These are phyloP conservation scores for Artibeus lituratus DNA, from an alignment of 2,797 vertebrate genomes.

Conservation along the genomic window DNA sequence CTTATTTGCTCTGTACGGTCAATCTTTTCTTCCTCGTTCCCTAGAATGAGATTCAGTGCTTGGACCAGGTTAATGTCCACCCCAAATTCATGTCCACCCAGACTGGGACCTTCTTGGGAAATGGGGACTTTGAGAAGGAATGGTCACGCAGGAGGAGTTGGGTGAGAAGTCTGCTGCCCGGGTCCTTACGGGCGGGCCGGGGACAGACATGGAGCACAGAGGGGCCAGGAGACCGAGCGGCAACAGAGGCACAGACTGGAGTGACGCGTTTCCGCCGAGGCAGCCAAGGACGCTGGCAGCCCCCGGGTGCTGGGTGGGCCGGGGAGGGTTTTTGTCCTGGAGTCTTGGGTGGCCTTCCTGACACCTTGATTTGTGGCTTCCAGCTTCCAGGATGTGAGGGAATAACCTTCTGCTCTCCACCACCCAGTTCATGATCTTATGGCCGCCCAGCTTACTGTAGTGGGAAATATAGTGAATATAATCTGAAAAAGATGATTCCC, in stretches of 20 bases:
- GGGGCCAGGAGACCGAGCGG: accelerated
- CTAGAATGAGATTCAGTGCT: neutral
- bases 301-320: neutral
- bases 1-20: neutral
- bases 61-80: neutral
- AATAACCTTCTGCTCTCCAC: too few species aligned
- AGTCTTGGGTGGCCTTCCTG: too few species aligned
- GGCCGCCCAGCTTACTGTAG: neutral
- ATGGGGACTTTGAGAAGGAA: neutral
- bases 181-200: too few species aligned
- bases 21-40: neutral
- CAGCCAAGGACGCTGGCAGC: too few species aligned
- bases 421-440: neutral
- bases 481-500: neutral
- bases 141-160: neutral
- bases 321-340: too few species aligned
- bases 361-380: too few species aligned
- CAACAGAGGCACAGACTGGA: too few species aligned
- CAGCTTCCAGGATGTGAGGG: too few species aligned
- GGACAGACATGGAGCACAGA: neutral
- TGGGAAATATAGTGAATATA: too few species aligned
- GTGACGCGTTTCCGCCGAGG: too few species aligned
- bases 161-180: too few species aligned
- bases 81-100: neutral
- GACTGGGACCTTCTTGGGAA: neutral